Conservation (phyloP, 1,140 invertebrate genomes). For the Trichonephila clavata region DNA sequence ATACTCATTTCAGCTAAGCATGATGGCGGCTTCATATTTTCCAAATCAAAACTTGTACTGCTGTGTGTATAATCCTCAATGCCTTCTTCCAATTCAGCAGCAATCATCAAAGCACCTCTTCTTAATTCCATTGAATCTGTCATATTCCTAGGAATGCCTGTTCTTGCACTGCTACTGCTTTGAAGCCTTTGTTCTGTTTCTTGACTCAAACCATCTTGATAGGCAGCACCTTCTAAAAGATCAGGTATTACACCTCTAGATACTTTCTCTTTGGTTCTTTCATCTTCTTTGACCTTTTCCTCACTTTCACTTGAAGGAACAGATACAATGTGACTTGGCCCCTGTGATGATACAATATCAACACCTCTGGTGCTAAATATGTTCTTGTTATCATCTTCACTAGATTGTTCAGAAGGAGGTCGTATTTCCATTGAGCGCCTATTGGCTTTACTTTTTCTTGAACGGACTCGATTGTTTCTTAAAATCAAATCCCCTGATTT, state of each 20-base stretch:
- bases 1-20: constrained; percentile 82
- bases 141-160: constrained; percentile 73
- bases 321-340: constrained; percentile 8
- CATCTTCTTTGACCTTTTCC: constrained; percentile 77
- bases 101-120: constrained; percentile 81
- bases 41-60: constrained; percentile 85
- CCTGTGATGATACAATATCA: not conserved
- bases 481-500: not conserved
- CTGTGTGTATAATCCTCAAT: constrained; percentile 81
- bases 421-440: constrained; percentile 67
- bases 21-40: constrained; percentile 89
- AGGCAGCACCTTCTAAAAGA: constrained; percentile 69
- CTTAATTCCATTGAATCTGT: constrained; percentile 82
- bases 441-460: constrained; percentile 64
- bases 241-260: constrained; percentile 68
- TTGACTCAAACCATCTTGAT: constrained; percentile 47
- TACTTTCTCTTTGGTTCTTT: constrained; percentile 77
- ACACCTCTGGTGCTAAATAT: not conserved
- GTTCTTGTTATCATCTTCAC: constrained; percentile 74
- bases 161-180: constrained; percentile 67
- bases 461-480: constrained; percentile 49
- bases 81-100: constrained; percentile 74
- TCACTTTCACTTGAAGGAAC: constrained; percentile 69
- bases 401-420: constrained; percentile 67
- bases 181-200: constrained; percentile 5